Conservation (phyloP, 2,113 vertebrate species). For the Rhodinocichla rosea region DNA sequence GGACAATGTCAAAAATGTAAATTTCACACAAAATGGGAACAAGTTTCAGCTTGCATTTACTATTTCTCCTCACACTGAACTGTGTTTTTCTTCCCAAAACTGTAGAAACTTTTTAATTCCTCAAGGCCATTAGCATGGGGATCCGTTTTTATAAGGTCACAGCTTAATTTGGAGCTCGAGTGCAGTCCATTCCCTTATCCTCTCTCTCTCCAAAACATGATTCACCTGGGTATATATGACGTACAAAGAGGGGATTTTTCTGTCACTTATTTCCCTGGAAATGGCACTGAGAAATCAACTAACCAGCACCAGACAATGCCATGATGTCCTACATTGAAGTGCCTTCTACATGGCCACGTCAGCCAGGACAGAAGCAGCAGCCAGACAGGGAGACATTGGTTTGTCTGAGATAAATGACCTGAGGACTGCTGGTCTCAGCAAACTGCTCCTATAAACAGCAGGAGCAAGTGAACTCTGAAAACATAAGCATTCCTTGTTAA, state of each 20-base stretch:
- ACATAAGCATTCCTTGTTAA: slow-evolving; percentile 4
- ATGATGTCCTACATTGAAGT: not conserved
- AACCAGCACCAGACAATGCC: not conserved
- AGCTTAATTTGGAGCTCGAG: not conserved
- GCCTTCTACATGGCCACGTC: not conserved
- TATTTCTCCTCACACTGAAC: not conserved
- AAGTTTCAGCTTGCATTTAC: not conserved
- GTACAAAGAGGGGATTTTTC: not conserved
- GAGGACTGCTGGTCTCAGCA: slow-evolving; percentile 41
- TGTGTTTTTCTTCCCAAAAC: not conserved
- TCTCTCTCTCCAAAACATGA: not conserved
- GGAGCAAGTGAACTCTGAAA: slow-evolving; percentile 31
- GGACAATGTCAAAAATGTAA: not conserved
- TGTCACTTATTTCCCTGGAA: not conserved
- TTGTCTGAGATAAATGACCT: slow-evolving; percentile 29
- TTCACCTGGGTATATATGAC: not conserved
- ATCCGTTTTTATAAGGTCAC: not conserved
- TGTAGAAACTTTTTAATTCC: not conserved
- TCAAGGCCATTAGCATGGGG: not conserved
- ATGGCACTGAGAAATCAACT: not conserved
- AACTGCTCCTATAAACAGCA: slow-evolving; percentile 25
- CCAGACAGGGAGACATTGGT: not conserved
- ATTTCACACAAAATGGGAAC: not conserved
- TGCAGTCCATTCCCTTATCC: not conserved
- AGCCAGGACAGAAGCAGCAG: not conserved